phyloP scores from a whole-genome alignment of 2,113 vertebrate genomes.

The Chaenogobius annularis region DNA sequence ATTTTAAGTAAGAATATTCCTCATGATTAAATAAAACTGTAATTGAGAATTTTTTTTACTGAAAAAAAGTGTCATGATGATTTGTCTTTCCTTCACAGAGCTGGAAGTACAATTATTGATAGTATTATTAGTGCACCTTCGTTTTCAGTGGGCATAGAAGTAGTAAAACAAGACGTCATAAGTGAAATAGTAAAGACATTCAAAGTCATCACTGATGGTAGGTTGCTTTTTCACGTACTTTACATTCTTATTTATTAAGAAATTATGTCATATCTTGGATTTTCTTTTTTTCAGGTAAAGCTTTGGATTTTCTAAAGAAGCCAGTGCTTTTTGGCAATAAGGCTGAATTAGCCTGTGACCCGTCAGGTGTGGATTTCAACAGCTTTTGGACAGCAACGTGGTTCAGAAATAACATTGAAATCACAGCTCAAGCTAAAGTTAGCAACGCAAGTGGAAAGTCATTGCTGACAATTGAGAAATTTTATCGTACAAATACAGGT shows the following conservation, averaged over 20 bases:
- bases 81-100: constrained; percentile 16
- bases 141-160: fast-evolving
- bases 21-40: neutral
- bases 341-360: constrained; percentile 18
- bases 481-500: constrained; percentile 21
- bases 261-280: neutral
- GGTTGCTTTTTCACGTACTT: neutral
- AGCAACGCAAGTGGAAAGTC: fast-evolving
- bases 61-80: neutral
- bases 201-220: constrained; percentile 11
- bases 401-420: neutral
- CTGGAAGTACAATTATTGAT: constrained; percentile 38
- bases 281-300: constrained; percentile 11
- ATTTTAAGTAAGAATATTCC: neutral
- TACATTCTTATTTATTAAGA: neutral
- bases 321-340: neutral
- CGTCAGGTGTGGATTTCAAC: constrained; percentile 3
- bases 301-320: fast-evolving
- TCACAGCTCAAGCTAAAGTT: fast-evolving
- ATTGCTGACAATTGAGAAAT: neutral
- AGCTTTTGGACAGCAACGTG: neutral
- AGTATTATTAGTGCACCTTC: neutral
- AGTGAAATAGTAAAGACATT: neutral
- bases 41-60: neutral
- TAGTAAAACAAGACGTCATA: neutral